These are phyloP conservation scores for Amphiprion ocellaris DNA, from an alignment of 2,113 vertebrate genomes.

Conservation along the genomic window DNA sequence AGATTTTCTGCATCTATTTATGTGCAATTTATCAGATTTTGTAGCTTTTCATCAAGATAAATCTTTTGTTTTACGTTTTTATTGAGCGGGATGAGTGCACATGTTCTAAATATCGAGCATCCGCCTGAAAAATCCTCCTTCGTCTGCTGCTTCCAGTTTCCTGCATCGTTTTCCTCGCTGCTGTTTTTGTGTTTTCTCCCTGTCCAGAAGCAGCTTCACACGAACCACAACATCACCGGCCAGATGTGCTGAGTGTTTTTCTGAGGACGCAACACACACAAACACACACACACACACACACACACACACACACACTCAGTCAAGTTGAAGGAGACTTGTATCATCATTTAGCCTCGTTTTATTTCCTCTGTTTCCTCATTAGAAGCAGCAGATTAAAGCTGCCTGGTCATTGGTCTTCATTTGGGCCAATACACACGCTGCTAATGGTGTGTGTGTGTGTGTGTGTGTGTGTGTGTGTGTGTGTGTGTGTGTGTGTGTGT, in stretches of 20 bases:
- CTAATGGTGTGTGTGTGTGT: conserved; percentile 82
- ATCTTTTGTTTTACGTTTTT: too few species aligned
- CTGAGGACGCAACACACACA: conserved; percentile 14
- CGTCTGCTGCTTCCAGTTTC: not conserved
- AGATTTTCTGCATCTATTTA: too few species aligned
- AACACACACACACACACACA: too few species aligned
- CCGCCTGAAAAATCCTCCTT: too few species aligned
- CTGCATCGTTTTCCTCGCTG: too few species aligned
- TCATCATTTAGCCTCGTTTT: conserved; percentile 91
- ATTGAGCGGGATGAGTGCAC: too few species aligned
- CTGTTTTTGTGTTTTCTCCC: too few species aligned
- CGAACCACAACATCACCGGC: conserved; percentile 7
- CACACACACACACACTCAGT: conserved; percentile 36
- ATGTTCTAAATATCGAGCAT: too few species aligned
- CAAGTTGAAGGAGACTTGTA: conserved; percentile 85
- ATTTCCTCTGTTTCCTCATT: conserved; percentile 92
- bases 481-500: conserved; percentile 49
- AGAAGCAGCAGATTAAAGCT: conserved; percentile 88
- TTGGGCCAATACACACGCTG: conserved; percentile 83
- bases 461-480: conserved; percentile 52
- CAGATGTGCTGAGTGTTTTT: conserved; percentile 37
- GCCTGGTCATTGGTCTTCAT: conserved; percentile 94
- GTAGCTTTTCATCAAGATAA: too few species aligned
- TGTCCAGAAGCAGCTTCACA: conserved; percentile 2
- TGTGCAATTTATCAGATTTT: too few species aligned